These are phyloP conservation scores for Muraenolepis orangiensis DNA, from an alignment of 2,797 vertebrate genomes.

Conservation along the genomic window DNA sequence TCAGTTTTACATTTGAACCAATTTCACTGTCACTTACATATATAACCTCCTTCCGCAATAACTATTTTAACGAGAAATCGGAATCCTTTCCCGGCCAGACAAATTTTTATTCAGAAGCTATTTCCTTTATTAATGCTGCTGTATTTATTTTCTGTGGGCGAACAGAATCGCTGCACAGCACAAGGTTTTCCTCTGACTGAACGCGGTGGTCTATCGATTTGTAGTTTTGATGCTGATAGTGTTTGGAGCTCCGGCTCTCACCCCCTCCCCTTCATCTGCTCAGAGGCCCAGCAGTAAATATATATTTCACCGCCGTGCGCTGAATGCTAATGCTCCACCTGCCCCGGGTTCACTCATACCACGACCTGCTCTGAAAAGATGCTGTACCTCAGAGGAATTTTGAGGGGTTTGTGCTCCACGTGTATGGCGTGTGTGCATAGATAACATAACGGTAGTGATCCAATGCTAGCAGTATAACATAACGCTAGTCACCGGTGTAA, in stretches of 20 bases:
- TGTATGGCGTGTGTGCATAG: too few relatives aligned
- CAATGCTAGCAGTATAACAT: too few relatives aligned
- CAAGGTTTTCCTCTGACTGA: background rate
- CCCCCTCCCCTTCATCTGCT: background rate
- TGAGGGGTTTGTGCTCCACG: too few relatives aligned
- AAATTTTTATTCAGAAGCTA: background rate
- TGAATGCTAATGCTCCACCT: constrained; percentile 53
- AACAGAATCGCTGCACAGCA: background rate
- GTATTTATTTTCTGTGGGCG: background rate
- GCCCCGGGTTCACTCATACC: constrained; percentile 31
- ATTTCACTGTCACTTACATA: background rate
- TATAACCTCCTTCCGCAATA: background rate
- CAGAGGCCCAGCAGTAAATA: constrained; percentile 37
- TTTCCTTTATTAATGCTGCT: background rate
- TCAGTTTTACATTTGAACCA: too few relatives aligned
- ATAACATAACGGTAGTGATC: too few relatives aligned
- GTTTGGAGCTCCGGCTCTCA: background rate
- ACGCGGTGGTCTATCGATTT: background rate
- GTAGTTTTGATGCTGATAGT: background rate
- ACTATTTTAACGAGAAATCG: background rate
- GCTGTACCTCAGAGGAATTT: too few relatives aligned
- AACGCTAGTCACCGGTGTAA: too few relatives aligned
- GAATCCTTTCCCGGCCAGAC: background rate
- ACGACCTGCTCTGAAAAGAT: too few relatives aligned
- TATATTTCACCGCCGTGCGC: constrained; percentile 35